Conservation (phyloP, 1,140 invertebrate species). For the Euschistus heros region DNA sequence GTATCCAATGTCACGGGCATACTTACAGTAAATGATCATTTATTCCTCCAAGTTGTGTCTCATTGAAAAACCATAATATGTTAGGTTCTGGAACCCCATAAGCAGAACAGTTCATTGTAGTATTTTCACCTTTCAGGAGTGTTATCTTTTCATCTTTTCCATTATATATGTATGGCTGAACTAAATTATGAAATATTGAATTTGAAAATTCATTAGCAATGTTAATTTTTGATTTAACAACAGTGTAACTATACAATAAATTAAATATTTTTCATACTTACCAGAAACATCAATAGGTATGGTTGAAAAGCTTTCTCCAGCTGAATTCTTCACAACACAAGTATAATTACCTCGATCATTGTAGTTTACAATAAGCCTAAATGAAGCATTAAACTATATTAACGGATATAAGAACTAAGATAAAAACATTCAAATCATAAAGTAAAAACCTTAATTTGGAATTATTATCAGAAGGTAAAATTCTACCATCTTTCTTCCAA, state of each 20-base stretch:
- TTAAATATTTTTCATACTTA: not conserved
- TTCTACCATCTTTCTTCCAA: constrained; percentile 17
- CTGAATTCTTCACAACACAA: constrained; percentile 16
- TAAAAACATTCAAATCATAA: not conserved
- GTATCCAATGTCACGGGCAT: too few relatives aligned
- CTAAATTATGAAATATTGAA: too few relatives aligned
- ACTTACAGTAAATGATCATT: too few relatives aligned
- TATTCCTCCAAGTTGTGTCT: not conserved
- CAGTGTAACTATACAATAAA: too few relatives aligned
- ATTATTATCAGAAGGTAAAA: constrained; percentile 6
- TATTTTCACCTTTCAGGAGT: not conserved
- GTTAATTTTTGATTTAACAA: too few relatives aligned
- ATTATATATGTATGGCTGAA: constrained; percentile 1
- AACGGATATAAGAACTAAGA: not conserved
- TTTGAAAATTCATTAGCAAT: too few relatives aligned
- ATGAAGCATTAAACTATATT: not conserved
- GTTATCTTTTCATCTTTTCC: constrained; percentile 11
- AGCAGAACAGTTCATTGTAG: constrained; percentile 15
- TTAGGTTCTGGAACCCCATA: constrained; percentile 15
- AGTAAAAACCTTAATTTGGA: constrained; percentile 1
- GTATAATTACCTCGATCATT: constrained; percentile 18
- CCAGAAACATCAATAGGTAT: constrained; percentile 38
- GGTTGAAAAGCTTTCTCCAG: constrained; percentile 35
- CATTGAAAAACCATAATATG: constrained; percentile 19
- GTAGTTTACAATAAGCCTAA: constrained; percentile 1